Conservation (phyloP, 2,888 invertebrate genomes). For the Amphipoea lucens region DNA sequence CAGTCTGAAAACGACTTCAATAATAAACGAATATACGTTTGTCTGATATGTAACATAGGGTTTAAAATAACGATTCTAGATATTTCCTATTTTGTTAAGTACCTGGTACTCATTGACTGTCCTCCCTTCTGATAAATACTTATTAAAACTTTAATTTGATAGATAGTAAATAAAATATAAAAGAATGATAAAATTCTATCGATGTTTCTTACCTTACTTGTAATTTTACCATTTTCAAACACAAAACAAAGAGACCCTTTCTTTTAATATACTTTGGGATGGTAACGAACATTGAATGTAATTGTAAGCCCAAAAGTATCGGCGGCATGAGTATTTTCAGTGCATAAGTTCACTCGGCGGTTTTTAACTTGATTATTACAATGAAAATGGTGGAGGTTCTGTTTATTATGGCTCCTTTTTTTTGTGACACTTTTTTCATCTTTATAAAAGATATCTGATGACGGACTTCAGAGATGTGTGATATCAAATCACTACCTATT, state of each 20-base stretch:
- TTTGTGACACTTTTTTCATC: too few relatives aligned
- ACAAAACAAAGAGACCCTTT: slow-evolving; percentile 1
- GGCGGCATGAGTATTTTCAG: neutral
- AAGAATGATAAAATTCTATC: too few relatives aligned
- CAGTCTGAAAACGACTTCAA: too few relatives aligned
- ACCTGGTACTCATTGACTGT: neutral
- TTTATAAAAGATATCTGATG: neutral
- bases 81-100: too few relatives aligned
- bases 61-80: too few relatives aligned
- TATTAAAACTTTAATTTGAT: neutral
- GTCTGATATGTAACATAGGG: too few relatives aligned
- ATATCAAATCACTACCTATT: too few relatives aligned
- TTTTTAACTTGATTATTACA: slow-evolving; percentile 14
- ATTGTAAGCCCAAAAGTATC: neutral
- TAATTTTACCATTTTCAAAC: too few relatives aligned
- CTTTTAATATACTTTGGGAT: slow-evolving; percentile 26
- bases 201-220: too few relatives aligned
- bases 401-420: too few relatives aligned
- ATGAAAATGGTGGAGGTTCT: neutral
- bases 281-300: slow-evolving; percentile 17
- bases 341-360: neutral
- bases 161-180: neutral
- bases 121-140: neutral
- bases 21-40: too few relatives aligned
- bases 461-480: neutral